Evolutionary conservation across 1,140 invertebrate genomes (phyloP).

Genomic region (Anoplophora glabripennis): DNA sequence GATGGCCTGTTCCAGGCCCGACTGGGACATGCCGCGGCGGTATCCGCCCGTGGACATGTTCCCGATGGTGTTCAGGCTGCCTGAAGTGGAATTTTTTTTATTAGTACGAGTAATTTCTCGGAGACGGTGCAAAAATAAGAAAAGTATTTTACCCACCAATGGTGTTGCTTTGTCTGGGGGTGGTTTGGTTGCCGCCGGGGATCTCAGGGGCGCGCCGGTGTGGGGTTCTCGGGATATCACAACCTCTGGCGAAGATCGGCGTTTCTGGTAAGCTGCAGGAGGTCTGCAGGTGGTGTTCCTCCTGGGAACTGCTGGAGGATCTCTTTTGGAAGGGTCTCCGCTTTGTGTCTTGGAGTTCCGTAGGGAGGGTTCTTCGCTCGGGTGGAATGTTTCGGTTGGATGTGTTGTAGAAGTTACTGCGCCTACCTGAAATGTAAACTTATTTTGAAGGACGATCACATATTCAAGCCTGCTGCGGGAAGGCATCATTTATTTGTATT

Average conservation of each 20-base stretch:
- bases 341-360: constrained; percentile 59
- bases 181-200: constrained; percentile 48
- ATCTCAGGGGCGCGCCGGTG: constrained; percentile 59
- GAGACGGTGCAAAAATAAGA: not conserved
- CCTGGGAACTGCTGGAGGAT: constrained; percentile 48
- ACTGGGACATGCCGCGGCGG: constrained; percentile 32
- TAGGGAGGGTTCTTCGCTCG: constrained; percentile 67
- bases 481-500: too few relatives aligned
- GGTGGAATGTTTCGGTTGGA: constrained; percentile 56
- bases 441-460: too few relatives aligned
- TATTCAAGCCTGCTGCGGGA: too few relatives aligned
- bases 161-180: constrained; percentile 60
- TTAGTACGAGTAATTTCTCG: not conserved
- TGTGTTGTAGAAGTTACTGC: constrained; percentile 56
- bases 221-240: constrained; percentile 72
- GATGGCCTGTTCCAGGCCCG: constrained; percentile 53
- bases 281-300: constrained; percentile 66
- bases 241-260: constrained; percentile 76
- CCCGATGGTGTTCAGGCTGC: constrained; percentile 57
- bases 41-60: constrained; percentile 38
- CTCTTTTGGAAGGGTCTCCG: constrained; percentile 53
- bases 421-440: constrained; percentile 49
- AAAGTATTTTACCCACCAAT: constrained; percentile 41
- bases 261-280: constrained; percentile 80
- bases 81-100: not conserved